Evolutionary conservation across 2,888 invertebrate species (phyloP).

Genomic region (Homarus gammarus): DNA sequence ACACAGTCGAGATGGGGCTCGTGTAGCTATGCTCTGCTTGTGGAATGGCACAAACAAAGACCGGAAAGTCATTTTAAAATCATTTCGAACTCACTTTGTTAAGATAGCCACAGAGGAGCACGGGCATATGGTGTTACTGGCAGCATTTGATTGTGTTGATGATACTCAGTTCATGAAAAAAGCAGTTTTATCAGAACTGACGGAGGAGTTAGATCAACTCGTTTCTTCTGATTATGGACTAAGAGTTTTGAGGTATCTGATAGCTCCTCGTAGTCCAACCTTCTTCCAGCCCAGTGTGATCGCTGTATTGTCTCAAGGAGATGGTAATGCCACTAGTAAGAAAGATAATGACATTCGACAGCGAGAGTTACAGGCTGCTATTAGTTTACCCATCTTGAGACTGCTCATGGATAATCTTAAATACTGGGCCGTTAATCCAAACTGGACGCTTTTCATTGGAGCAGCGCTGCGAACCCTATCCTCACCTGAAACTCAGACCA

Average conservation of each 20-base stretch:
- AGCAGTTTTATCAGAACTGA: constrained; percentile 79
- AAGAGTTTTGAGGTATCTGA: constrained; percentile 91
- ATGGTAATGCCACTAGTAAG: constrained; percentile 86
- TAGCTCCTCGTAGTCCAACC: constrained; percentile 88
- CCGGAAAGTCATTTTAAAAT: constrained; percentile 87
- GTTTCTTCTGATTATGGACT: constrained; percentile 89
- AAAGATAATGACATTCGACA: constrained; percentile 85
- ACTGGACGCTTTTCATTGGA: constrained; percentile 74
- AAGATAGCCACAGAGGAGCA: constrained; percentile 91
- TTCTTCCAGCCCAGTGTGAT: constrained; percentile 91
- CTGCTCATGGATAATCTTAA: constrained; percentile 86
- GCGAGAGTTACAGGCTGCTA: constrained; percentile 85
- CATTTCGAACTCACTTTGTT: constrained; percentile 90
- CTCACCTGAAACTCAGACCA: constrained; percentile 28
- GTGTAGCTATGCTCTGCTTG: constrained; percentile 89
- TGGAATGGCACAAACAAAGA: constrained; percentile 88
- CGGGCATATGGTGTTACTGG: constrained; percentile 89
- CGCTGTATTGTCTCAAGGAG: constrained; percentile 86
- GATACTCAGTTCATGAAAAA: constrained; percentile 95
- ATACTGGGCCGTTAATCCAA: constrained; percentile 81
- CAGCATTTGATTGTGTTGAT: constrained; percentile 92
- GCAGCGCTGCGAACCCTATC: constrained; percentile 67
- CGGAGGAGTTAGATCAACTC: constrained; percentile 84
- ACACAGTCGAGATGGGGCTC: constrained; percentile 90
- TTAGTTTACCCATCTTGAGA: constrained; percentile 83